A percentile compares a stretch with the other conserved stretches of the same genome.
Conservation (phyloP, 2,113 vertebrate genomes). For the Lanius collurio region DNA sequence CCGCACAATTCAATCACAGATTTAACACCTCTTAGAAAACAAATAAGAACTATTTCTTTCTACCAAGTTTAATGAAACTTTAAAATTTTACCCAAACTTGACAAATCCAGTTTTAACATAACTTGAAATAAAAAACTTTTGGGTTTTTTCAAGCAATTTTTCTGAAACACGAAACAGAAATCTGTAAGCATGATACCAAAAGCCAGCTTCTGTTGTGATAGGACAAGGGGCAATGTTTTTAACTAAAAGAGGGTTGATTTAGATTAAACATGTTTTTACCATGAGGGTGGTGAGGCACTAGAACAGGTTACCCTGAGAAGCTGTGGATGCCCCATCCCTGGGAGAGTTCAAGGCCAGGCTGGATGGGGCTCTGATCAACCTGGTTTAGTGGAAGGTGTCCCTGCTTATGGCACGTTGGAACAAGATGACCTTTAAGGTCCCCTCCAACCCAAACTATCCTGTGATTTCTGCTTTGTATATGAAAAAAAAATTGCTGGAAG, state of each 20-base stretch:
- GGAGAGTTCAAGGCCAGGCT: background rate
- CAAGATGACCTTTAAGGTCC: background rate
- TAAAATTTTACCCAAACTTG: background rate
- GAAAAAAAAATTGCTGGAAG: accelerated
- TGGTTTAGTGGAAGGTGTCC: background rate
- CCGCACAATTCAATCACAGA: background rate
- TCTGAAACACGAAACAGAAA: background rate
- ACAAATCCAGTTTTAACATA: background rate
- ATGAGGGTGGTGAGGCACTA: too few species aligned
- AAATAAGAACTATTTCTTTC: background rate
- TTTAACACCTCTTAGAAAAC: background rate
- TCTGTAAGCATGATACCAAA: background rate
- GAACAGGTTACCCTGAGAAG: background rate
- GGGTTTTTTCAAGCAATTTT: background rate
- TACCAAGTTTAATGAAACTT: background rate
- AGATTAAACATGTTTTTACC: background rate
- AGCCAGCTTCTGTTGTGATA: background rate
- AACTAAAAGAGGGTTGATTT: background rate
- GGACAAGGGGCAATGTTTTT: background rate
- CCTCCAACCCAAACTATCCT: background rate
- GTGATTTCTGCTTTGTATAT: background rate
- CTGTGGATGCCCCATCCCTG: too few species aligned
- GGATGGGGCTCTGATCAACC: background rate
- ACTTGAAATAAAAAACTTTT: background rate
- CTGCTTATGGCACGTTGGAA: accelerated